Base-by-base conservation (phyloP, 2,888 invertebrate species). In the Pristionchus japonicus region DNA sequence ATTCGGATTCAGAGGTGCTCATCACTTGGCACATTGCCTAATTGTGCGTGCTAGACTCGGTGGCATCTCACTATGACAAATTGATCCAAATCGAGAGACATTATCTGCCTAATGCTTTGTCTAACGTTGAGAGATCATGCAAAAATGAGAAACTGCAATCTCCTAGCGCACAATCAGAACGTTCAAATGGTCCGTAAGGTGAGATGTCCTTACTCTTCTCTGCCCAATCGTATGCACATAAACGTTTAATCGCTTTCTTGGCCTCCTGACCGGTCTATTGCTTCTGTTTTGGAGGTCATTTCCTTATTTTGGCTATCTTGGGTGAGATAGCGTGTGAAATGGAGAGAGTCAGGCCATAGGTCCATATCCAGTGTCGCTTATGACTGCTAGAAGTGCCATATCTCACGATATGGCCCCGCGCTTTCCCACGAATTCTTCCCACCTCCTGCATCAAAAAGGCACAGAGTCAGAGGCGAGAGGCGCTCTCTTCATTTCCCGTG, bases 181-280 rank as follows among this genome's bases (percentile, higher is more conserved):
- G 52, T 67, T 34, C 67, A 77, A 77, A 77, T 77, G 77, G 77
- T 15, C 43, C 77, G 77, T 77, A 77, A 77, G 77, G 77, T 77
- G 77, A 47, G 43, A 77, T 43, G 27, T 37, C 74, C 74, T 40
- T 17, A 37, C 23, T 37, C 17, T 37, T 20, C 40, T 7, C 67
- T 34, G 11, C 34, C 3, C 67, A 67, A 34, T 37, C n/a, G 17
- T 34, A 70, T 70, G 27, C 70, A 31, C 43, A 77, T 77, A 47
- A 77, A 77, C 77, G 77, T 77, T 77, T 77, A n/a, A 77, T 77
- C 77, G 77, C 47, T 20, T 47, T 43, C 77, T 77, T 1, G 27
- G 43, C 11, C n/a, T n/a, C n/a, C 7, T 43, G 43, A 37, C 70
- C 37, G 15, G 70, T 34, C 37, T 70, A 2, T 43, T 15, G 74